Evolutionary conservation across 2,797 vertebrate species (phyloP), one percentile per base, ranked within the genome.

Genomic region (Sebastes aleutianus): DNA sequence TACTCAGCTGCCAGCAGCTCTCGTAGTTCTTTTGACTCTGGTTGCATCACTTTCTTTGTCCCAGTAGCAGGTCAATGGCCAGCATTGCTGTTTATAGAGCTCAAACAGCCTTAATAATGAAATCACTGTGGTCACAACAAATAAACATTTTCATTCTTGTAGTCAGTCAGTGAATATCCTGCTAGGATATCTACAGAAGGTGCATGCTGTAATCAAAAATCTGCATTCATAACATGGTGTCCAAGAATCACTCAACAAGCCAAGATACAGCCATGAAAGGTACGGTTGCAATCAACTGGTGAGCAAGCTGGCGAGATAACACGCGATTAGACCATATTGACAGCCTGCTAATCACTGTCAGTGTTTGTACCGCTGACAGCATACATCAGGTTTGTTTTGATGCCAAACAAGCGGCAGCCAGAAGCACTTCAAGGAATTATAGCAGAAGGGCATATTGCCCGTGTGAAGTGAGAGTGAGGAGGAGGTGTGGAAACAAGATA

Each of bases 401-500:
- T 82, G 82, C 85, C 88, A 84, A 88, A 88, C 73, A 81, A 82
- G 80, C 34, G 1, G 70, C 16, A 70, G 87, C 68, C 85, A 81
- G 74, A 69, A 71, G 64, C 76, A 85, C 80, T 89, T 93, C 47
- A 88, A 87, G 76, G 86, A 89, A 87, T 88, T 83, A 78, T 72
- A 85, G 83, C 73, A 78, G 81, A 53, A 78, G 78, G 88, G 68
- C 83, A 85, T 70, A 54, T 79, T 89, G 76, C 78, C 79, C 22
- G 34, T 83, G 75, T 78, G 87, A 86, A 80, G 82, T 72, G 72
- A 86, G 85, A 67, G 76, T 62, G 86, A 85, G 85, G 82, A 84
- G 84, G 88, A 84, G 84, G 90, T 83, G 79, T 88, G 79, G 74
- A 85, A 88, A 89, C 71, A 86, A 93, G 84, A 91, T 83, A 87